Conservation (phyloP, 2,113 vertebrate species). For the Spheniscus mendiculus region DNA sequence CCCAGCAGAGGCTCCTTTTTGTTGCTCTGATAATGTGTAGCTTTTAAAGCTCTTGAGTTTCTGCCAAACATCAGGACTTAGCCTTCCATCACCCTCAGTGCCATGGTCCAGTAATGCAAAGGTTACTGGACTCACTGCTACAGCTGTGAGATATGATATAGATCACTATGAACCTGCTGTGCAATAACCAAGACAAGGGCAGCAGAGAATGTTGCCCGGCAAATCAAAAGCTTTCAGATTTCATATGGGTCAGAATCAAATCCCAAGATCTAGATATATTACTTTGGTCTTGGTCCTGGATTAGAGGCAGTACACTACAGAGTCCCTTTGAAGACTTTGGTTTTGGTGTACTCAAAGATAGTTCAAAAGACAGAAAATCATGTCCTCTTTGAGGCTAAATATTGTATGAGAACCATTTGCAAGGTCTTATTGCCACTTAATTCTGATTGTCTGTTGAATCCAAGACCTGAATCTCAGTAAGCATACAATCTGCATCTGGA, state of each 20-base stretch:
- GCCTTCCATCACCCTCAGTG: neutral
- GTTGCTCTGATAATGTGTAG: slow-evolving; percentile 22
- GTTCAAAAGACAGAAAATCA: neutral
- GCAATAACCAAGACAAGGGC: neutral
- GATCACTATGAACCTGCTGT: neutral
- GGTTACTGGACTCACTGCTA: slow-evolving; percentile 22
- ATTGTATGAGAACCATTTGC: neutral
- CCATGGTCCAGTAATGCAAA: slow-evolving; percentile 31
- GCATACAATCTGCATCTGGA: neutral
- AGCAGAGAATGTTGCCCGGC: neutral
- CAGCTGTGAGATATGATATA: slow-evolving; percentile 29
- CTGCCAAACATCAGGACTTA: neutral
- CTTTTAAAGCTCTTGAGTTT: slow-evolving; percentile 48
- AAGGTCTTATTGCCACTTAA: neutral
- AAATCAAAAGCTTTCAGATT: slow-evolving; percentile 28
- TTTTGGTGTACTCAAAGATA: neutral
- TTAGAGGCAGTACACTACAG: neutral
- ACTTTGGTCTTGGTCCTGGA: neutral
- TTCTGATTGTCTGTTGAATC: neutral
- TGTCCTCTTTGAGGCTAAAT: neutral
- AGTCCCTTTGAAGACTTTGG: neutral
- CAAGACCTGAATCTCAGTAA: neutral
- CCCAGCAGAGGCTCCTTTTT: neutral
- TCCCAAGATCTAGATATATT: neutral
- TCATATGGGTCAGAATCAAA: neutral